Base-by-base conservation (phyloP, 2,113 vertebrate genomes). In the Oryzias curvinotus region DNA sequence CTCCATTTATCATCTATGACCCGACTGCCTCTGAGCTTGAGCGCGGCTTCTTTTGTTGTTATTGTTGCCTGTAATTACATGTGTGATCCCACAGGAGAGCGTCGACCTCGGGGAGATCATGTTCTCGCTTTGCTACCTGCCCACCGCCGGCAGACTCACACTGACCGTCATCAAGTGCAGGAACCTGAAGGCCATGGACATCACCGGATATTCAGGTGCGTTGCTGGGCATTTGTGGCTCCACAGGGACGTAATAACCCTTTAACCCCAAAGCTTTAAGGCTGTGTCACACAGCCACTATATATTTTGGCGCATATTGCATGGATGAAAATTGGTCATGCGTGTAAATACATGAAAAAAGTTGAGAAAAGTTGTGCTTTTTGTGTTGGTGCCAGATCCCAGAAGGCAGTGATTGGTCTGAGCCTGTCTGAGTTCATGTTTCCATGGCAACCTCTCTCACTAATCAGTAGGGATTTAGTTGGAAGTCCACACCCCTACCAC, bases 151-250 rank as follows among this genome's bases (percentile, higher is more conserved):
- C 58, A 92, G 96, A 82, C 95, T 99, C 85, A 99, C 97, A 36
- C 87, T 99, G 67, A 99, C 97, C 0, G 97, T 99, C 85, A 98
- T 99, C 90, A 99, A 98, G 73, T 98, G 96, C 85, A 94, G 97
- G 84, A 99, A 99, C 88, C 96, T 99, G 72, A 99, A 99, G 91
- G 97, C 97, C 44, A 99, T 99, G 97, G 97, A 98, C 88, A 99
- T 99, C 90, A 99, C 96, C 5, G 97, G 97, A 52, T 98, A 96
- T 86, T 99, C 97, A 93, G 97, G 97, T 82, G 17, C 41, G 73
- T 48, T 49, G 41, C 28, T 61, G 7, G 52, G 13, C 47, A 10
- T 52, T 19, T 48, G 16, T 50, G 53, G 26, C 52, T 52, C 26
- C 36, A 25, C 45, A 16, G 25, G 28, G 50, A 52, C 21, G 18